Percentiles rank a stretch among this genome's conserved stretches.
Conservation (phyloP, 2,113 vertebrate species). For the Zapus hudsonius region DNA sequence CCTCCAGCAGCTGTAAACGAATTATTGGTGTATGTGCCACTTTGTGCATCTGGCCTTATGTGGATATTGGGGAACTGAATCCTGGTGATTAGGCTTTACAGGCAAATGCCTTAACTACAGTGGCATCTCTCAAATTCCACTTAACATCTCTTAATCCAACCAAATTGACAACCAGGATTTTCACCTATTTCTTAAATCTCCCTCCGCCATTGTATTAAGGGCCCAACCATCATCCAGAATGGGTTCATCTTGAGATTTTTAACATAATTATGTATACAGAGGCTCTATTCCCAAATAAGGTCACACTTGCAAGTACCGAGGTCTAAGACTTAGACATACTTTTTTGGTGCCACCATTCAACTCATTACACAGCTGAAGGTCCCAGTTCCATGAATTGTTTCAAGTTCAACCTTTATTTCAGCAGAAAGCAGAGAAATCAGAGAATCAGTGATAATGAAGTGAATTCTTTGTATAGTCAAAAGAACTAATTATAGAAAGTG, state of each 20-base stretch:
- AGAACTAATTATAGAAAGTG: background rate
- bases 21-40: no score
- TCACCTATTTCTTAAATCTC: background rate
- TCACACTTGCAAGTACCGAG: background rate
- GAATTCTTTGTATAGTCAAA: slow-evolving; percentile 20
- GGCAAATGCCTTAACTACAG: no score
- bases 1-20: no score
- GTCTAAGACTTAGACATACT: background rate
- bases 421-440: background rate
- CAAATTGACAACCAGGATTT: background rate
- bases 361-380: background rate
- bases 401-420: background rate
- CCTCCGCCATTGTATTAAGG: background rate
- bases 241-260: slow-evolving; percentile 1
- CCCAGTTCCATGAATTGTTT: background rate
- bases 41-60: no score
- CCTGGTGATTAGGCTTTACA: no score
- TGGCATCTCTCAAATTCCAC: no score
- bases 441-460: background rate
- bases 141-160: background rate
- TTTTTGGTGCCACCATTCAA: background rate
- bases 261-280: background rate
- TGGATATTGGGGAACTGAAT: no score
- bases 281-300: background rate
- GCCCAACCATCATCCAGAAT: background rate